Conservation (phyloP, 2,797 vertebrate species). For the Anisognathus igniventris region DNA sequence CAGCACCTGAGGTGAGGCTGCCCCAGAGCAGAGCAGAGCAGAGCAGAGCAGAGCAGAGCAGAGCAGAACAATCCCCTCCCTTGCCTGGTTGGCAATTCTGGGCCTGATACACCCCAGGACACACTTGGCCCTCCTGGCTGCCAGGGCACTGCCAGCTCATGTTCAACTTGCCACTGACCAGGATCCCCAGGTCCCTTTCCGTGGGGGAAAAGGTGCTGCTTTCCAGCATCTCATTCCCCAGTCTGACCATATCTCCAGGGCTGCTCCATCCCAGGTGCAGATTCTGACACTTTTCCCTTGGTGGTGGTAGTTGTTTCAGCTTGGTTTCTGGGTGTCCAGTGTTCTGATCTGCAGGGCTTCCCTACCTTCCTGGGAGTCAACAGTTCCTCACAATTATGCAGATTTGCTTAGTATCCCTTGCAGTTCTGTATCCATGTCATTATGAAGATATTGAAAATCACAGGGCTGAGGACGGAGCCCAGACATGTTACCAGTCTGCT, state of each 20-base stretch:
- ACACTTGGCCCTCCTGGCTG: not conserved
- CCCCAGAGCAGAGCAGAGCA: not conserved
- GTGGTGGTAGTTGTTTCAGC: not conserved
- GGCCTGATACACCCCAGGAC: not conserved
- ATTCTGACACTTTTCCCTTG: accelerated
- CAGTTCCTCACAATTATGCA: not conserved
- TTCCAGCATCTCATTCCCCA: not conserved
- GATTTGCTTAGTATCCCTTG: not conserved
- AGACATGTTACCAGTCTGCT: not conserved
- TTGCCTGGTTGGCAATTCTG: accelerated
- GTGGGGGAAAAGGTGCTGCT: accelerated
- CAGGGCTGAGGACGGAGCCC: not conserved
- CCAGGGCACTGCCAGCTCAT: not conserved
- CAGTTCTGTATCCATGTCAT: not conserved
- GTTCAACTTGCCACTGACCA: accelerated
- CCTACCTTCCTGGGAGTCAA: accelerated
- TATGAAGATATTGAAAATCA: not conserved
- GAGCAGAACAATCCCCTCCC: not conserved
- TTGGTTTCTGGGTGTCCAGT: not conserved
- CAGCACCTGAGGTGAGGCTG: accelerated
- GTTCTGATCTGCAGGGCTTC: not conserved
- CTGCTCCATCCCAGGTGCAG: not conserved
- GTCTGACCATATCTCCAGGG: accelerated
- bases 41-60: not conserved
- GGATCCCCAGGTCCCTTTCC: accelerated